Conservation (phyloP, 2,888 invertebrate species). For the Metopia argyrocephala region DNA sequence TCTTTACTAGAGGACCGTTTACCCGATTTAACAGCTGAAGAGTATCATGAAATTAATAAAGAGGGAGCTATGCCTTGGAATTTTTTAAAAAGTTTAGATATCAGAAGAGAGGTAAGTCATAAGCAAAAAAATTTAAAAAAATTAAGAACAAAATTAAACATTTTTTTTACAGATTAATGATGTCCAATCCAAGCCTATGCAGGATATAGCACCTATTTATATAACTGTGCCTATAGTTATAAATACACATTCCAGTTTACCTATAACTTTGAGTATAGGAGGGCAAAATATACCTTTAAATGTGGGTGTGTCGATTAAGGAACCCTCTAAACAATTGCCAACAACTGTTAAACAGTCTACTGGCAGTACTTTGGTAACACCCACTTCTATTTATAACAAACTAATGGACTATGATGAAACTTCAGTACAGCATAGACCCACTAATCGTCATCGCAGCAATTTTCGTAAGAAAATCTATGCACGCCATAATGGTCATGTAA, state of each 20-base stretch:
- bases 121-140: background rate
- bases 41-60: slow-evolving; percentile 65
- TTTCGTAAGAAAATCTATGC: slow-evolving; percentile 64
- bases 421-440: slow-evolving; percentile 39
- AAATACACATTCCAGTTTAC: slow-evolving; percentile 66
- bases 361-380: background rate
- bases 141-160: background rate
- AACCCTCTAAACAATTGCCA: background rate
- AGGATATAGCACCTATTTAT: slow-evolving; percentile 66
- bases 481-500: slow-evolving; percentile 23
- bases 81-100: slow-evolving; percentile 67
- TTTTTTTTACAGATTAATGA: background rate
- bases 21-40: slow-evolving; percentile 69
- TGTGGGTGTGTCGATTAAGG: background rate
- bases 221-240: slow-evolving; percentile 74
- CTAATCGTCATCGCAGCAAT: slow-evolving; percentile 71
- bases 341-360: slow-evolving; percentile 19
- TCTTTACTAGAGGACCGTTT: slow-evolving; percentile 66
- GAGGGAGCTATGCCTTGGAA: slow-evolving; percentile 70
- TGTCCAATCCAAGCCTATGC: background rate
- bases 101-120: slow-evolving; percentile 30
- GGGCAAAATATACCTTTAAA: slow-evolving; percentile 66
- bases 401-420: slow-evolving; percentile 65
- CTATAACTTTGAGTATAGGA: slow-evolving; percentile 69
- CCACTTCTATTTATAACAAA: slow-evolving; percentile 69